Evolutionary conservation across 2,113 vertebrate genomes (phyloP), one percentile per base, ranked within the genome.

Genomic region (Felis chaus): DNA sequence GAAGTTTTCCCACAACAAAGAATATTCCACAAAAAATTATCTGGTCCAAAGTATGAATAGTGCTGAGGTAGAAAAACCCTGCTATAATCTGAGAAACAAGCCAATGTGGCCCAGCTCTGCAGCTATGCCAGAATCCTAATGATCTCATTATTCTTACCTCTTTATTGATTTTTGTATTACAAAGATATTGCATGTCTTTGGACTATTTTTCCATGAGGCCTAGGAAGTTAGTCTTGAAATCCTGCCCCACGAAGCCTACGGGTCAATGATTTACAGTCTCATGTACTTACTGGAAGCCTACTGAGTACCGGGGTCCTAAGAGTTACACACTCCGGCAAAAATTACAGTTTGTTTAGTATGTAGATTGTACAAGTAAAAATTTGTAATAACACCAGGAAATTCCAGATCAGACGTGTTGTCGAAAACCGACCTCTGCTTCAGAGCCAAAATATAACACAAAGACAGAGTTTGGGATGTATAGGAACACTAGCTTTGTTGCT

Each of bases 191-290:
- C 12, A 65, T 93, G 71, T 88, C 27, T 69, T 36, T 50, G 25
- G 39, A 81, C 25, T 53, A 31, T 68, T 94, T 85, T 93, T 79
- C 48, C 45, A 27, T 39, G 84, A 85, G 71, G 41, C 8, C 19
- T 27, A 45, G 9, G 29, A 92, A 68, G 45, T 53, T 55, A 63
- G 23, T 92, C 73, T 95, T 97, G 31, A 88, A 91, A 87, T 83
- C 8, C 45, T 45, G 21, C 25, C 31, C 21, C 21, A 65, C 3
- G 33, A 90, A 96, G 7, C 31, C 36, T 87, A 55, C n/a, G 78
- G 33, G 7, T 65, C 68, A 87, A 3, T 69, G 57, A 68, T 74
- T 94, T 41, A 39, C 39, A 74, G 88, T 92, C 80, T 80, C 29
- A n/a, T 41, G 61, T 87, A 39, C 15, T 91, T 78, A 82, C 25